phyloP scores from a whole-genome alignment of 2,888 invertebrate species.

The Nomada ruficornis region DNA sequence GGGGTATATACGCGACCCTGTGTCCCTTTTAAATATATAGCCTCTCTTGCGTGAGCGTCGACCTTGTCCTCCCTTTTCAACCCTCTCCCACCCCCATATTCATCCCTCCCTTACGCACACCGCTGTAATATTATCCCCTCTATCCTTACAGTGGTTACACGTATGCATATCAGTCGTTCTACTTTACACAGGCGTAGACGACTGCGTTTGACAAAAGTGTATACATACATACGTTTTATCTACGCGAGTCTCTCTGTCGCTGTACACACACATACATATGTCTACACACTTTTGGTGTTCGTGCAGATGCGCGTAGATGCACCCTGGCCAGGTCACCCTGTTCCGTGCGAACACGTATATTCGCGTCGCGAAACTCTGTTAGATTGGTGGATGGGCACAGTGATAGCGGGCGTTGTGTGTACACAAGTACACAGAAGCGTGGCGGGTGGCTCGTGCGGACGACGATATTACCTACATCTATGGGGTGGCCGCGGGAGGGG shows the following conservation, averaged over 20 bases:
- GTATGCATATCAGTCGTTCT: conserved; percentile 9
- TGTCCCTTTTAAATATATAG: conserved; percentile 61
- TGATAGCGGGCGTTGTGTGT: conserved; percentile 33
- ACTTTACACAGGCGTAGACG: neutral
- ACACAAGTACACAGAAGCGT: conserved; percentile 12
- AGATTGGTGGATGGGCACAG: neutral
- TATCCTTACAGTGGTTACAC: neutral
- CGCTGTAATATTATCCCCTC: neutral
- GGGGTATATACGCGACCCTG: conserved; percentile 46
- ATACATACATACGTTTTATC: neutral
- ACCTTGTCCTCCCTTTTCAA: conserved; percentile 16
- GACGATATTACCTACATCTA: conserved; percentile 72
- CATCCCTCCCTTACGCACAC: neutral
- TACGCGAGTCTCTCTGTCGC: neutral
- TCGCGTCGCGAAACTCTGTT: conserved; percentile 38
- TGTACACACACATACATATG: neutral
- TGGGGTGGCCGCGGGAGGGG: conserved; percentile 30
- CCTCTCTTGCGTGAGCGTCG: conserved; percentile 38
- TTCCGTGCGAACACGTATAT: conserved; percentile 6
- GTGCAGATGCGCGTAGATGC: neutral
- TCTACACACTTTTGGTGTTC: neutral
- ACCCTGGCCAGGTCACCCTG: neutral
- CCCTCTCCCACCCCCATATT: neutral
- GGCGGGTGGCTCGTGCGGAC: conserved; percentile 46
- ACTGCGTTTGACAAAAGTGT: conserved; percentile 5